Evolutionary conservation across 2,888 invertebrate species (phyloP), one percentile per base, ranked within the genome.

Genomic region (Alloplasta piceator): DNA sequence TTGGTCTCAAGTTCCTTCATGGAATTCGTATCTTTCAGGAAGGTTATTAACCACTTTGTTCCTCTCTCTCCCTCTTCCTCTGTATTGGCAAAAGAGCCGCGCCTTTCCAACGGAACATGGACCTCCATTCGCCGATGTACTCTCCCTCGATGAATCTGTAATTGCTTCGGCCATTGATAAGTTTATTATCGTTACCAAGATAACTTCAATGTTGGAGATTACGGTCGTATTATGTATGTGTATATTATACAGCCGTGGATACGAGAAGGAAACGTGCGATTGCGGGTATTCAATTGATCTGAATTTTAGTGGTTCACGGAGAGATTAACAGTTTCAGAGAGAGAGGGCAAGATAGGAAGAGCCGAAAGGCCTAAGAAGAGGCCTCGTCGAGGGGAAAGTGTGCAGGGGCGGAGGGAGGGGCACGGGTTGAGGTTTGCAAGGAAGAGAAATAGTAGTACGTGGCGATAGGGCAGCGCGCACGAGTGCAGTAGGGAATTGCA

Each of bases 401-500:
- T 26, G 26, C 26, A 26, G 56, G 48, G 39, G 60, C 58, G 10
- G 68, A 66, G 58, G 38, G 26, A 52, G 16, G 61, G 14, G 50
- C 16, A 66, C 73, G 70, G 14, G 41, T 46, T 61, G 38, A 52
- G 50, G 52, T 55, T 73, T 26, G 26, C n/a, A 26, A 56, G 60
- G 52, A 26, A 78, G 38, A 63, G 52, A 52, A 72, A 64, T 14
- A 56, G 14, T 58, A 66, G 6, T 6, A n/a, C 46, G 63, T 52
- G 58, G 12, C 41, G 73, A 81, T 81, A 81, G 74, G 78, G 66
- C 77, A 67, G 60, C 46, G 75, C 58, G 61, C 70, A 64, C 67
- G 75, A 83, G 72, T 77, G 82, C 78, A 80, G 75, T 73, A 82
- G 85, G 82, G 84, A 85, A 88, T 85, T 84, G 87, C 88, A 89